A percentile compares a stretch with the other conserved stretches of the same genome.
phyloP scores from a whole-genome alignment of 2,113 vertebrate species.

The Dendropsophus ebraccatus region DNA sequence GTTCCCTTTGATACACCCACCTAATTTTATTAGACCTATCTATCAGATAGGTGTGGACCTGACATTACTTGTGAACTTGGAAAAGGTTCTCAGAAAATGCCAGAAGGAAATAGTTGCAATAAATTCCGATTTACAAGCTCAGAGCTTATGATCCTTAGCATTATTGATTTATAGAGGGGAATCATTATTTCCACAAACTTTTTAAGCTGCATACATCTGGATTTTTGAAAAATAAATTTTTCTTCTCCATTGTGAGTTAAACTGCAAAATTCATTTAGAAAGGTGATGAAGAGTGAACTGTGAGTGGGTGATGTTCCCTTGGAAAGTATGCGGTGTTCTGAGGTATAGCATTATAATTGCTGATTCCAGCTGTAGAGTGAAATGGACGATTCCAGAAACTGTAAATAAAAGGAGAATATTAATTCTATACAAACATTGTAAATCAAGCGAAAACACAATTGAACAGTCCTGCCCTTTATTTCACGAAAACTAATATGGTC shows the following conservation, averaged over 20 bases:
- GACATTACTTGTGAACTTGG: conserved; percentile 5
- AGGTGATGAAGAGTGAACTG: conserved; percentile 34
- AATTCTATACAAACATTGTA: not conserved
- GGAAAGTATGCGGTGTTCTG: not conserved
- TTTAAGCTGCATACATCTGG: conserved; percentile 47
- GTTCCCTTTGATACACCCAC: not conserved
- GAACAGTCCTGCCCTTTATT: not conserved
- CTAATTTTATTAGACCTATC: conserved; percentile 38
- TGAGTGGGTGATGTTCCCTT: conserved; percentile 25
- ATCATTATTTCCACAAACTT: conserved; percentile 51
- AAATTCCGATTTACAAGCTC: conserved; percentile 6
- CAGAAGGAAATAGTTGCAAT: not conserved
- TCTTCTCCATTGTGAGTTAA: conserved; percentile 24
- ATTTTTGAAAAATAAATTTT: conserved; percentile 50
- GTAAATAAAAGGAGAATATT: not conserved
- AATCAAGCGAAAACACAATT: not conserved
- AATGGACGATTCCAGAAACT: not conserved
- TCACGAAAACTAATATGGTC: not conserved
- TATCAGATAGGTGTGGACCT: conserved; percentile 35
- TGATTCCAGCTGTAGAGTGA: not conserved
- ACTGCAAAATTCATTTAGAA: conserved; percentile 40
- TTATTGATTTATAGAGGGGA: conserved; percentile 52
- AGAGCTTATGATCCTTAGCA: not conserved
- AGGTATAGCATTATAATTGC: not conserved
- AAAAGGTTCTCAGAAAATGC: conserved; percentile 20